phyloP scores from a whole-genome alignment of 2,888 invertebrate genomes.

The Cephus pygmeus region DNA sequence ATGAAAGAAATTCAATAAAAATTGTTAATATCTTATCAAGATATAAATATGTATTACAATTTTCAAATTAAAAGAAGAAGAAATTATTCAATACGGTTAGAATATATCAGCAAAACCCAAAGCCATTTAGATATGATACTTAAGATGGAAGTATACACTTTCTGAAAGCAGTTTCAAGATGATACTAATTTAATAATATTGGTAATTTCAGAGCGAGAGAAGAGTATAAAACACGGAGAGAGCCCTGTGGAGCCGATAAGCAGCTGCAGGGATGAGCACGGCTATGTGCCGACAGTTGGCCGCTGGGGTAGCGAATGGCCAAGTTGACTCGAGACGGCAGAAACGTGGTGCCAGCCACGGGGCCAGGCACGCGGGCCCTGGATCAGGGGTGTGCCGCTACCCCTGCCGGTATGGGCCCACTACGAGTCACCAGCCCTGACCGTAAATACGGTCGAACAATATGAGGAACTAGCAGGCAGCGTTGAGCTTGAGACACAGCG shows the following conservation, averaged over 20 bases:
- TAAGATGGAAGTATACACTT: background rate
- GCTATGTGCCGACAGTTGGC: constrained; percentile 83
- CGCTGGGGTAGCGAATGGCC: constrained; percentile 96
- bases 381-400: constrained; percentile 78
- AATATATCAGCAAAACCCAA: background rate
- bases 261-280: constrained; percentile 70
- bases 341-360: constrained; percentile 67
- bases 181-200: background rate
- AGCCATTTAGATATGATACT: background rate
- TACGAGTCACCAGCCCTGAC: constrained; percentile 68
- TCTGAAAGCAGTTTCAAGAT: background rate
- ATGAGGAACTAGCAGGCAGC: constrained; percentile 82
- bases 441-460: constrained; percentile 72
- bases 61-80: background rate
- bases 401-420: constrained; percentile 80
- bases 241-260: constrained; percentile 68
- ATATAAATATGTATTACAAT: background rate
- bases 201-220: constrained; percentile 63
- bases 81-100: background rate
- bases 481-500: constrained; percentile 85
- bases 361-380: constrained; percentile 68
- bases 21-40: background rate
- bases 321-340: constrained; percentile 91
- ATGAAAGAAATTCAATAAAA: background rate
- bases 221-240: constrained; percentile 64